These are phyloP conservation scores for Spea multiplicata DNA, from an alignment of 2,113 vertebrate species.

Conservation along the genomic window DNA sequence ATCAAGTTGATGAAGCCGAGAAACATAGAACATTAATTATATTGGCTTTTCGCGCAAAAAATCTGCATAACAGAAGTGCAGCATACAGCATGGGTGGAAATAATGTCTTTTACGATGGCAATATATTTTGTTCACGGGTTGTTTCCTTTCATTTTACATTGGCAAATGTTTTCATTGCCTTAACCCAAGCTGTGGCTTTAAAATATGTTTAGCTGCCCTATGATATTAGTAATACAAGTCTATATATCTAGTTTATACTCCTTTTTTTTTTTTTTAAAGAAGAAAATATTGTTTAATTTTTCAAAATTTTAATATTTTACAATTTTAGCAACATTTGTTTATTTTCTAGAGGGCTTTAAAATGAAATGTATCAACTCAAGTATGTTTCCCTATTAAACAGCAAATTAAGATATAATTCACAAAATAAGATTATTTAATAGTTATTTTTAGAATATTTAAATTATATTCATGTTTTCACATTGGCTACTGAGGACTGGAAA, in stretches of 20 bases:
- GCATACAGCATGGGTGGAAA: slow-evolving; percentile 17
- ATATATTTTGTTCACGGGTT: slow-evolving; percentile 40
- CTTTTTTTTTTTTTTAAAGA: background rate
- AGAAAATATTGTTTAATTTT: too few relatives aligned
- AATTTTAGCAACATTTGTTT: too few relatives aligned
- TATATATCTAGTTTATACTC: background rate
- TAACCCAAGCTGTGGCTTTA: background rate
- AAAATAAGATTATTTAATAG: too few relatives aligned
- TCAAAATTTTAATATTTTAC: too few relatives aligned
- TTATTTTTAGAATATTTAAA: too few relatives aligned
- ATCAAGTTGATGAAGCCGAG: slow-evolving; percentile 34
- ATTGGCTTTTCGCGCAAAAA: slow-evolving; percentile 31
- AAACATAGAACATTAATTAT: slow-evolving; percentile 42
- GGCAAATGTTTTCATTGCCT: background rate
- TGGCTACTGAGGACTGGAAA: too few relatives aligned
- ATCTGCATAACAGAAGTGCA: slow-evolving; percentile 27
- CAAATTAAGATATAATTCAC: too few relatives aligned
- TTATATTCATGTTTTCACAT: too few relatives aligned
- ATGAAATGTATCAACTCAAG: too few relatives aligned
- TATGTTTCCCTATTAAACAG: too few relatives aligned
- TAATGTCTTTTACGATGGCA: slow-evolving; percentile 40
- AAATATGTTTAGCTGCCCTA: slow-evolving; percentile 21
- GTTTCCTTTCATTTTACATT: slow-evolving; percentile 34
- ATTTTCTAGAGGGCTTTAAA: too few relatives aligned
- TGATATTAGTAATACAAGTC: background rate